These are phyloP conservation scores for Podarcis cretensis DNA, from an alignment of 2,113 vertebrate genomes.

Conservation along the genomic window DNA sequence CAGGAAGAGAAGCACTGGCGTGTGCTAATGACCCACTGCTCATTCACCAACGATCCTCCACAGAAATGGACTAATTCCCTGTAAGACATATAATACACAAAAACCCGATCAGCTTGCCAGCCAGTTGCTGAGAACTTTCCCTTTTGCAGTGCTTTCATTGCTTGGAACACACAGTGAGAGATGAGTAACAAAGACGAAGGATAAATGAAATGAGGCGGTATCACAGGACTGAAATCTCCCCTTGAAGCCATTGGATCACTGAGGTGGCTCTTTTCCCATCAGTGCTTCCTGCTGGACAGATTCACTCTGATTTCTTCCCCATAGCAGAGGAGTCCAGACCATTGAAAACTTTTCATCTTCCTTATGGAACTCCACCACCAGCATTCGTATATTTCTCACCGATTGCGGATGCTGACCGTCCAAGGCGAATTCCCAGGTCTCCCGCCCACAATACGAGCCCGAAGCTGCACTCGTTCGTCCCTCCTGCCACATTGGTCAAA, in stretches of 20 bases:
- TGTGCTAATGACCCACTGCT: conserved; percentile 95
- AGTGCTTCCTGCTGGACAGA: neutral
- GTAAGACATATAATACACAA: conserved; percentile 5
- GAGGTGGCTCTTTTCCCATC: neutral
- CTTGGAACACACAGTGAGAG: neutral
- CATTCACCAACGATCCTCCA: conserved; percentile 90
- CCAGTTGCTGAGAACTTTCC: neutral
- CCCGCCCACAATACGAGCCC: conserved; percentile 83
- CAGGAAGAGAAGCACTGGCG: conserved; percentile 96
- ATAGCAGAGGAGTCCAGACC: neutral
- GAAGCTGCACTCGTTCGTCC: conserved; percentile 63
- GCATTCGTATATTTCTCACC: conserved; percentile 72
- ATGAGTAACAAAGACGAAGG: neutral
- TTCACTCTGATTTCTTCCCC: neutral
- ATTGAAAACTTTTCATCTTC: neutral
- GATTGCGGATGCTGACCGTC: conserved; percentile 94
- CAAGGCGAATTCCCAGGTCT: conserved; percentile 92
- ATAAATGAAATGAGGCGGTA: neutral
- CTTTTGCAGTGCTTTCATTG: neutral
- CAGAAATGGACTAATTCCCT: conserved; percentile 95
- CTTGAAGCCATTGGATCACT: neutral
- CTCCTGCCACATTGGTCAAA: conserved; percentile 91
- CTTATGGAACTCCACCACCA: neutral
- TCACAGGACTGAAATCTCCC: neutral
- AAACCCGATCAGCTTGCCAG: neutral